Base-by-base conservation (phyloP, 1,140 invertebrate species). In the Drosophila eugracilis region DNA sequence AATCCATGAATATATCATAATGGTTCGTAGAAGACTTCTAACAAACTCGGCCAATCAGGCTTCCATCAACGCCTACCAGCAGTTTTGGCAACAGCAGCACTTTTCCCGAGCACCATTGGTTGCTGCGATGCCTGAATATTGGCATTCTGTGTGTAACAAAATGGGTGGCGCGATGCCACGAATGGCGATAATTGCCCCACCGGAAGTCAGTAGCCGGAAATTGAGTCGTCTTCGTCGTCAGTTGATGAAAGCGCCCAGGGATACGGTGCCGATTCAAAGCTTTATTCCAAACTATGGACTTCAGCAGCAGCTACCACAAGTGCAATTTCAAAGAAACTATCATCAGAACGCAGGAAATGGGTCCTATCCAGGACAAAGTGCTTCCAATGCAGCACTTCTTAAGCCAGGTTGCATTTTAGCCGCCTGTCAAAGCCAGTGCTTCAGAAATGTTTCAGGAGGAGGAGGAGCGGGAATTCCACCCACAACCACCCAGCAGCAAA, bases 21-120 rank as follows among this genome's bases (percentile, higher is more conserved):
- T 86, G 81, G 83, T 75, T 37, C 63, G 77, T 14, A 75, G 67
- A 59, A 62, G 47, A n/a, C n/a, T 55, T 9, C n/a, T 60, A 30
- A 32, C 19, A 10, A 44, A 48, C 3, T 28, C 74, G 47, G 62
- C 78, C 30, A 62, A 53, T 14, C 63, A 74, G 22, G 14, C 75
- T 24, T 71, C 77, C 10, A 15, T 48, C 41, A 57, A 24, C n/a
- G 52, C 66, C 36, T 81, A 62, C 12, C 69, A 73, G 32, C 37
- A 63, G n/a, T 10, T 65, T 28, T 36, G 63, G 49, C 53, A 70
- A 44, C 66, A 37, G n/a, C 58, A 30, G 10, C 71, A 44, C 5
- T 34, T 26, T 0, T 1, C 44, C 0, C 26, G 19, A n/a, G 22
- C 1, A 4, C 17, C 54, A 2, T 0, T 42, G 3, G 19, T 42